Base-by-base conservation (phyloP, 2,797 vertebrate genomes). In the Paguma larvata region DNA sequence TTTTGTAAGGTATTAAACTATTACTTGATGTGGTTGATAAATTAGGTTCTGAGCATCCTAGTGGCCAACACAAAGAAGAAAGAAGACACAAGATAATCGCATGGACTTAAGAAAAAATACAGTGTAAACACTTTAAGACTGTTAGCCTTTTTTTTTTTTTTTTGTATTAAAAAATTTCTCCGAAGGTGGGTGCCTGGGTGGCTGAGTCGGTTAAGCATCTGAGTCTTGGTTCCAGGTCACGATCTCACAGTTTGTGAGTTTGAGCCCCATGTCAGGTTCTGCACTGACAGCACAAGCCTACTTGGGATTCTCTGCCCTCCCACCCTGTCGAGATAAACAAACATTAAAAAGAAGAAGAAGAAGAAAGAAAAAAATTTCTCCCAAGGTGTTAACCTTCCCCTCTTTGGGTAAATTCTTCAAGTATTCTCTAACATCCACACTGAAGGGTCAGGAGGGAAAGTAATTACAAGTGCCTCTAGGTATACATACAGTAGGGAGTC, bases 61-160 rank as follows among this genome's bases (percentile, higher is more conserved):
- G 13, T 86, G 41, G 68, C 80, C 91, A 94, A 80, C 48, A 41
- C 25, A 75, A 86, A 73, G 70, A 94, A 94, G 25, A 86, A 95
- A 95, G 79, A 3, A 79, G 25, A 83, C 5, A 79, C 2, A 83
- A 32, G 53, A 67, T 27, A 67, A 68, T 38, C 62, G 85, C 23
- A 51, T 0, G 41, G 34, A 95, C 41, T 32, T 51, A 84, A 92
- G 59, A 87, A 68, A 84, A 89, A 73, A 79, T 46, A 62, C 14
- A 84, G 51, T 4, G 4, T 30, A 85, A 2, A 34, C 5, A 48
- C 13, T 65, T 86, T 48, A 86, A 53, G 12, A 59, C 41, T 12
- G 25, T 83, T 89, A 53, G 30, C 23, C 27, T 78, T 63, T 73
- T 78, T n/a, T 68, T 59, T 8, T 59, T 59, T 19, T 34, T 67